phyloP scores from a whole-genome alignment of 2,113 vertebrate species.

The Paradoxurus hermaphroditus region DNA sequence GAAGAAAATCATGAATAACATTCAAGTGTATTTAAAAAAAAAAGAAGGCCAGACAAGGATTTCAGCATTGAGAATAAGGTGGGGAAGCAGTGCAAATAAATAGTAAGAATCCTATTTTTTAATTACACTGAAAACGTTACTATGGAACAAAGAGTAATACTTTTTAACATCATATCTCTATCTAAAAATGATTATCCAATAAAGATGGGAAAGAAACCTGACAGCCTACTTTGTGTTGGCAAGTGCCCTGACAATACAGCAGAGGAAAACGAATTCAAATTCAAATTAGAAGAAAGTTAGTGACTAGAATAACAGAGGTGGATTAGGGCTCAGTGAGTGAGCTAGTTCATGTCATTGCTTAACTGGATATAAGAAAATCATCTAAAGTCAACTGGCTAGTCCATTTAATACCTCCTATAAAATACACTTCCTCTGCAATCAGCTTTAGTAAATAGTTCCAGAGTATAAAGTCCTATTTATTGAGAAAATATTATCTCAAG shows the following conservation, averaged over 20 bases:
- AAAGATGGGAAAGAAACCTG: background rate
- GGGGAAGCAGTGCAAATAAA: background rate
- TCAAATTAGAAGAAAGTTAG: background rate
- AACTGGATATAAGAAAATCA: background rate
- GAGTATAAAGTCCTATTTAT: background rate
- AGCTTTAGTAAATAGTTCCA: background rate
- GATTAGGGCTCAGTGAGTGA: background rate
- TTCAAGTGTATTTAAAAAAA: slow-evolving; percentile 14
- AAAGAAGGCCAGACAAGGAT: background rate
- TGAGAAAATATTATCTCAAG: background rate
- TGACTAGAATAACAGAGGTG: background rate
- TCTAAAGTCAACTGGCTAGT: background rate
- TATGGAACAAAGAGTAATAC: background rate
- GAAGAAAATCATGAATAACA: slow-evolving; percentile 16
- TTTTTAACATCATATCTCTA: background rate
- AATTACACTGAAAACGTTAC: background rate
- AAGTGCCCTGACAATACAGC: background rate
- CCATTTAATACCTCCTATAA: background rate
- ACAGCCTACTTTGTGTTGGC: background rate
- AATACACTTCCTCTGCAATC: background rate
- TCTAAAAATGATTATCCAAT: background rate
- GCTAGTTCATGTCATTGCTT: background rate
- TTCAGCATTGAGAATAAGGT: background rate
- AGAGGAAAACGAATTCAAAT: background rate
- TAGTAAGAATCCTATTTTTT: background rate